Evolutionary conservation across 2,888 invertebrate species (phyloP).

Genomic region (Halocaridina rubra): DNA sequence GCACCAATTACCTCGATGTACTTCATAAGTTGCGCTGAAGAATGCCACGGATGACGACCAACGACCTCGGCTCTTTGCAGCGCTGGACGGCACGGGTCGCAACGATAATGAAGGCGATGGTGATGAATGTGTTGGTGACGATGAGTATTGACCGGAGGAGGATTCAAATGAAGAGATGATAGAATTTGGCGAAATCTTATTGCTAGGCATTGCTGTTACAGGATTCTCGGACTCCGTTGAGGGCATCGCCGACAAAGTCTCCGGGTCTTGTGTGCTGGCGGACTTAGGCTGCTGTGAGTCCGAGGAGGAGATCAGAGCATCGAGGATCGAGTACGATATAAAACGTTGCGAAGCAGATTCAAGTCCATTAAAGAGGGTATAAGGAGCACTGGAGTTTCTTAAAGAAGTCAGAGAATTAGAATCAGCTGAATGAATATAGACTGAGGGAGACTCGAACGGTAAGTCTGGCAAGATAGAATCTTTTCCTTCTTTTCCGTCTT

Average conservation of each 20-base stretch:
- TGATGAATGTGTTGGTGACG: background rate
- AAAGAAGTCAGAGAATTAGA: background rate
- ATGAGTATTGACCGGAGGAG: background rate
- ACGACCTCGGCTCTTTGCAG: background rate
- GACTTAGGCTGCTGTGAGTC: background rate
- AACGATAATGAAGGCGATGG: background rate
- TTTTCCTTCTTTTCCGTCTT: background rate
- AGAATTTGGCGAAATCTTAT: background rate
- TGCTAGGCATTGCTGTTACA: background rate
- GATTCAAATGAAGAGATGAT: background rate
- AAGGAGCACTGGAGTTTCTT: background rate
- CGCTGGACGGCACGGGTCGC: background rate
- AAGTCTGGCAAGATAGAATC: background rate
- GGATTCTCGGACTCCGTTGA: background rate
- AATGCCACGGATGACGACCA: conserved; percentile 34
- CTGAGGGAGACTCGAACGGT: background rate
- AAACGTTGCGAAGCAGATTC: background rate
- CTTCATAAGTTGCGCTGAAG: conserved; percentile 41
- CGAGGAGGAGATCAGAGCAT: background rate
- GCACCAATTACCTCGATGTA: conserved; percentile 10
- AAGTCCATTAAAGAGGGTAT: background rate
- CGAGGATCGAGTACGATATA: background rate
- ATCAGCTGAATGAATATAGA: background rate
- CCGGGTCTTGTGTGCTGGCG: background rate
- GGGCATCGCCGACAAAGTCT: background rate